A percentile compares a stretch with the other conserved stretches of the same genome.
Conservation (phyloP, 2,888 invertebrate species). For the Drosophila bunnanda region DNA sequence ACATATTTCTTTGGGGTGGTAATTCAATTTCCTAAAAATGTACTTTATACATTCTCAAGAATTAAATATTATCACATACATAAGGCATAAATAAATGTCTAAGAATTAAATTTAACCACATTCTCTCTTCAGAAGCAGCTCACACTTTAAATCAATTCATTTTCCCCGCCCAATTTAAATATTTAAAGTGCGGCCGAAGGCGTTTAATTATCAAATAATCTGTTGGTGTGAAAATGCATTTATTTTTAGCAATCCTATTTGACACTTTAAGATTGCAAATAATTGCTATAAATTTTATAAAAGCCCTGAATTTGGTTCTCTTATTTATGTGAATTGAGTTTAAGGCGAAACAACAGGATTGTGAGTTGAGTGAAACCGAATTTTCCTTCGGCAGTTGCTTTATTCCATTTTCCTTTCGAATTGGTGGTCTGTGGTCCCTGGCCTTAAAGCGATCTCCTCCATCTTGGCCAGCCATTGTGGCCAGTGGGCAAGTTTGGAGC, state of each 20-base stretch:
- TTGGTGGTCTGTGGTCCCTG: slow-evolving; percentile 22
- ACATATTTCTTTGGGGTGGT: background rate
- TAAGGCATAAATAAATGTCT: background rate
- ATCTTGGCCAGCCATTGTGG: slow-evolving; percentile 55
- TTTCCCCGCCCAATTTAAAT: background rate
- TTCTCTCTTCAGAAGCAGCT: background rate
- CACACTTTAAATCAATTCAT: background rate
- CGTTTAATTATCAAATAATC: slow-evolving; percentile 9
- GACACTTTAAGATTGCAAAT: slow-evolving; percentile 6
- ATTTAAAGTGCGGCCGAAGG: background rate
- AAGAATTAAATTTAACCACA: background rate
- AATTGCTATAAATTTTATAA: background rate
- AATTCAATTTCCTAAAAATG: background rate
- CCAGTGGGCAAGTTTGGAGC: slow-evolving; percentile 31
- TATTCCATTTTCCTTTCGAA: background rate
- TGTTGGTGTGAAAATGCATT: slow-evolving; percentile 6
- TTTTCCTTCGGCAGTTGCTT: background rate
- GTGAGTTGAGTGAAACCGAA: background rate
- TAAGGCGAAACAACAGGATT: background rate
- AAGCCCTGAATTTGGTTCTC: background rate
- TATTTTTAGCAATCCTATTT: background rate
- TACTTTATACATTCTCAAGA: background rate
- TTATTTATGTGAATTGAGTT: slow-evolving; percentile 4
- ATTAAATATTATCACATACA: background rate
- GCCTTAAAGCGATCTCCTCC: slow-evolving; percentile 39